A percentile compares a stretch with the other conserved stretches of the same genome.
Conservation (phyloP, 2,113 vertebrate genomes). For the Siniperca chuatsi region DNA sequence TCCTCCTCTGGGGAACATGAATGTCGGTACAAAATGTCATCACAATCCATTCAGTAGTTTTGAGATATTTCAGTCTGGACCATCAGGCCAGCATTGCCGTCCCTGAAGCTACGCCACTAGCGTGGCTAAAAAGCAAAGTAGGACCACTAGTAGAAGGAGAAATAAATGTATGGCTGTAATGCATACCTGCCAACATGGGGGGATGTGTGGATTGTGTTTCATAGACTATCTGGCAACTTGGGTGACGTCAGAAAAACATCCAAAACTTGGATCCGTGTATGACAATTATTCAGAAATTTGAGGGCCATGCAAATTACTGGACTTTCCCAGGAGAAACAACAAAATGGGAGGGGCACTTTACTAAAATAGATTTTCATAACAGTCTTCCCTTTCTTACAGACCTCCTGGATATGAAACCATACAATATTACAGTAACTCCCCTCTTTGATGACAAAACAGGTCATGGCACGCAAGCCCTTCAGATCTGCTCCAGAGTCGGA, state of each 20-base stretch:
- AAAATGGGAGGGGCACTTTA: not conserved
- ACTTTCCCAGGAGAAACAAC: no score
- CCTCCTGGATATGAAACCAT: conserved; percentile 58
- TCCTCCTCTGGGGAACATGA: not conserved
- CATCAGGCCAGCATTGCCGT: no score
- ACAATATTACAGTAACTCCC: conserved; percentile 75
- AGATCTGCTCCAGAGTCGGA: conserved; percentile 65
- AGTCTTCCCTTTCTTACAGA: conserved; percentile 45
- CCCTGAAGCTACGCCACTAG: no score
- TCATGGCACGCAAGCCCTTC: conserved; percentile 20
- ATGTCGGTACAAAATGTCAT: not conserved
- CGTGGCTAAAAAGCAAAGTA: not conserved
- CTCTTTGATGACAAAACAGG: conserved; percentile 65
- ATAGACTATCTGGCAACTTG: no score
- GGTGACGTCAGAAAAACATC: no score
- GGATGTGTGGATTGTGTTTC: no score
- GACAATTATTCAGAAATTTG: no score
- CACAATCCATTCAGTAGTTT: not conserved
- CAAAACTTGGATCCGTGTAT: no score
- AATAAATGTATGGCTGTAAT: not conserved
- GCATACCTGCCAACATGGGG: no score
- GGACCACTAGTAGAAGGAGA: not conserved
- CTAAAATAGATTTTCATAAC: not conserved
- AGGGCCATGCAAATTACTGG: no score
- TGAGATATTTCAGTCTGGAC: no score